These are phyloP conservation scores for Hippocampus guttulatus DNA, from an alignment of 2,113 vertebrate species.

Conservation along the genomic window DNA sequence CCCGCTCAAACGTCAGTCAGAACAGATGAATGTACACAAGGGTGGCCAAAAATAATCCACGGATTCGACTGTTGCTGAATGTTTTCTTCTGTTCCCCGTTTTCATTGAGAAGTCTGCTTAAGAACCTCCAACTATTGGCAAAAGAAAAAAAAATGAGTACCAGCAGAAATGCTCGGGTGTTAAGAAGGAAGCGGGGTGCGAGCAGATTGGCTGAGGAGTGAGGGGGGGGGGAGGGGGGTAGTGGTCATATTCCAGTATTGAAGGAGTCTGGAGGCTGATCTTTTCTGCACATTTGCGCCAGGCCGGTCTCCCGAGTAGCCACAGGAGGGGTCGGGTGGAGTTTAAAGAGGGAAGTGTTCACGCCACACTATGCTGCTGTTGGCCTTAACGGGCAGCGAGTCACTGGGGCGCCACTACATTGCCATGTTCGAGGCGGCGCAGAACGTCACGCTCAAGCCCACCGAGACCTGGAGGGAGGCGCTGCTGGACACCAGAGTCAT, in stretches of 20 bases:
- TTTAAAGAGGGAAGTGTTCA: constrained; percentile 1
- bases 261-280: constrained; percentile 46
- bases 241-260: constrained; percentile 19
- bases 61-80: neutral
- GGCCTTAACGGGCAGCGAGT: constrained; percentile 89
- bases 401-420: constrained; percentile 99
- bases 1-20: neutral
- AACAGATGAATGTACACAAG: too few species aligned
- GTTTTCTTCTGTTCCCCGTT: neutral
- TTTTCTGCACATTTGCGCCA: constrained; percentile 5
- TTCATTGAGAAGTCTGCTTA: neutral
- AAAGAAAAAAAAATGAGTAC: constrained; percentile 6
- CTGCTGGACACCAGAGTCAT: constrained; percentile 97
- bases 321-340: constrained; percentile 3
- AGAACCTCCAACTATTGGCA: neutral
- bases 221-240: constrained; percentile 12
- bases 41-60: neutral
- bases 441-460: constrained; percentile 97
- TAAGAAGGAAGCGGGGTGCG: constrained; percentile 5
- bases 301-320: neutral
- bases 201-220: constrained; percentile 48
- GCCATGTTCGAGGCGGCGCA: constrained; percentile 99
- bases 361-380: constrained; percentile 77
- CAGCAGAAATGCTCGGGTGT: constrained; percentile 3
- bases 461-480: constrained; percentile 95